Evolutionary conservation across 1,140 invertebrate genomes (phyloP).

Genomic region (Mya arenaria): DNA sequence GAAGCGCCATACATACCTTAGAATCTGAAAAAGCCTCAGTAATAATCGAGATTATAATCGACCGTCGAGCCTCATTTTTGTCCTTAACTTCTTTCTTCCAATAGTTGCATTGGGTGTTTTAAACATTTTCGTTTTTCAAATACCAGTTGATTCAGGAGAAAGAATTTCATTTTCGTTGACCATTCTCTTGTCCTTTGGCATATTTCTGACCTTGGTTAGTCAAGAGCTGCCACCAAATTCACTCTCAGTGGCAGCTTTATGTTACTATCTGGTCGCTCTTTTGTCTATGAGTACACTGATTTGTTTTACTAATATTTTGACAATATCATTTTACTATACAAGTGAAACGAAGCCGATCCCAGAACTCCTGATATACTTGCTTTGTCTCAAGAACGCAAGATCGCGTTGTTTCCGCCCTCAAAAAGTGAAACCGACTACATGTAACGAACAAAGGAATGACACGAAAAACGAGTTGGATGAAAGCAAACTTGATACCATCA

Average conservation of each 20-base stretch:
- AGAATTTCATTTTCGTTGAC: conserved; percentile 10
- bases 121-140: neutral
- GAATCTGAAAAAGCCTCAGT: neutral
- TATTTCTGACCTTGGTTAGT: conserved; percentile 22
- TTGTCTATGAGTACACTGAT: neutral
- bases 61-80: conserved; percentile 2
- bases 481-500: too few species aligned
- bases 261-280: neutral
- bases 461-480: too few species aligned
- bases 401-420: too few species aligned
- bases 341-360: too few species aligned
- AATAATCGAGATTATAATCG: neutral
- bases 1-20: neutral
- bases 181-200: neutral
- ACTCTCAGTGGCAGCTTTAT: neutral
- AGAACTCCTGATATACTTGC: too few species aligned
- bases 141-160: conserved; percentile 28
- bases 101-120: neutral
- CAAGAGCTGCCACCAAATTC: neutral
- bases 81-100: conserved; percentile 8
- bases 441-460: too few species aligned
- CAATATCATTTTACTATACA: neutral
- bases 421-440: too few species aligned
- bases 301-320: conserved; percentile 3
- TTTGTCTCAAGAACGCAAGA: too few species aligned